Base-by-base conservation (phyloP, 2,797 vertebrate species). In the Naso thynnoides region DNA sequence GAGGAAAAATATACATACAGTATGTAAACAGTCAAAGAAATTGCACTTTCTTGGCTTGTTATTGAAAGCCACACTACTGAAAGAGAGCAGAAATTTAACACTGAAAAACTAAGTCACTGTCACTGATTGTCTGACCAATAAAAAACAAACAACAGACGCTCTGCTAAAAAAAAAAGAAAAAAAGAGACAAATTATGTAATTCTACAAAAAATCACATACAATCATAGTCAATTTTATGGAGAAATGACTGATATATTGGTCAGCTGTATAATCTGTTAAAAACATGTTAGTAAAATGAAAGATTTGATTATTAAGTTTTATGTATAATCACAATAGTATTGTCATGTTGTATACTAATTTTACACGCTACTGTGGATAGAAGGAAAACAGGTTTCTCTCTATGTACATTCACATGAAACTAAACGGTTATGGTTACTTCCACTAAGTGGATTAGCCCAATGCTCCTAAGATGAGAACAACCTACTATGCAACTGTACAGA, bases 1-100 rank as follows among this genome's bases (percentile, higher is more conserved):
- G 74, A 82, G 65, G 81, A 85, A 88, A 91, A 91, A 92, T 93
- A 91, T 91, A 93, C 89, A 86, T 90, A 90, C 87, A 90, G 73
- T 86, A 91, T 93, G 91, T 93, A 94, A 94, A 93, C 91, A 92
- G 86, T 93, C 88, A 94, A 93, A 92, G 82, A 93, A 93, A 94
- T 93, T 93, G 93, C 93, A 94, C 93, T 93, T 93, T 91, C 83
- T 91, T 92, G 93, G 92, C 92, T 92, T 74, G 74, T 79, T 86
- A 84, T 86, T 82, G 78, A 61, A 92, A 92, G 91, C 90, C 91
- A 85, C 88, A 92, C 91, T 93, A 93, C 90, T 86, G 86, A 90
- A 86, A 89, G 85, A 90, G 88, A 93, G 89, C 88, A 79, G 78
- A 86, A 83, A 60, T 73, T 31, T 53, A 88, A 91, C 82, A 89